Conservation (phyloP, 2,888 invertebrate species). For the Drymonia ruficornis region DNA sequence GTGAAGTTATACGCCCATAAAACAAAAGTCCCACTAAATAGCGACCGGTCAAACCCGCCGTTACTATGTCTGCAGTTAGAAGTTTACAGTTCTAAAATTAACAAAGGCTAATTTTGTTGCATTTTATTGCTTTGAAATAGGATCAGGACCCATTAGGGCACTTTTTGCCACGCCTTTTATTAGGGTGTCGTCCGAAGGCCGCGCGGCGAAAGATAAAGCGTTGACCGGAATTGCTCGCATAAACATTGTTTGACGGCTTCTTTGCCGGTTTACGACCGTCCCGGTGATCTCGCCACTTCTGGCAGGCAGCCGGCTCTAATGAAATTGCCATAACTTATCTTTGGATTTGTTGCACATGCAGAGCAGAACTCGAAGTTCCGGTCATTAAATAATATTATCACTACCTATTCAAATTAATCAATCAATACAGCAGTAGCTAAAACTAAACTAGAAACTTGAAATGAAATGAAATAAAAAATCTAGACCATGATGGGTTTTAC, state of each 20-base stretch:
- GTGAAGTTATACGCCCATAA: constrained; percentile 62
- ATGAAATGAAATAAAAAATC: too few species aligned
- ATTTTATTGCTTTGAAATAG: constrained; percentile 82
- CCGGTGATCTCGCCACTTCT: constrained; percentile 25
- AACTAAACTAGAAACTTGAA: too few species aligned
- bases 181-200: constrained; percentile 82
- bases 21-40: constrained; percentile 59
- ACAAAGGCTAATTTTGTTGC: constrained; percentile 84
- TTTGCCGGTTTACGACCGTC: constrained; percentile 70
- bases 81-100: constrained; percentile 70
- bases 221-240: constrained; percentile 76
- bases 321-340: constrained; percentile 21
- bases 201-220: constrained; percentile 79
- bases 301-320: constrained; percentile 31
- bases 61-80: constrained; percentile 58
- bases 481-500: too few species aligned
- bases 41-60: constrained; percentile 50
- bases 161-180: constrained; percentile 83
- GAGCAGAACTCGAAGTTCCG: neutral
- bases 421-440: too few species aligned
- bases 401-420: too few species aligned
- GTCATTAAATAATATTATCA: constrained; percentile 7
- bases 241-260: constrained; percentile 80
- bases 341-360: constrained; percentile 18
- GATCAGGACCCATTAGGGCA: constrained; percentile 78